Base-by-base conservation (phyloP, 1,140 invertebrate genomes). In the Neodiprion pinetum region DNA sequence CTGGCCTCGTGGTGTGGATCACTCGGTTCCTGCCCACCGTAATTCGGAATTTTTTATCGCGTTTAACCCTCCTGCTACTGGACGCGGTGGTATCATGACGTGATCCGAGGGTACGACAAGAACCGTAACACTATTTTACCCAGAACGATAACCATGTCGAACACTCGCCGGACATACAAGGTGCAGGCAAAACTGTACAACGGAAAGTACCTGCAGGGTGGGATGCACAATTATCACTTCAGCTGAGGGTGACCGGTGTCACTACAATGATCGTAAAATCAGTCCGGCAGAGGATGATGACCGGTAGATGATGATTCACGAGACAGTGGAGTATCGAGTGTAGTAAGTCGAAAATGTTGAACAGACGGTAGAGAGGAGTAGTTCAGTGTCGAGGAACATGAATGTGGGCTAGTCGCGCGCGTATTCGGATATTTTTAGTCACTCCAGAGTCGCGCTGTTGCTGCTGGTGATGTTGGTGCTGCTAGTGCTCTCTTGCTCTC, bases 351-450 rank as follows among this genome's bases (percentile, higher is more conserved):
- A 65, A 21, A 65, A 40, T 40, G 1, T 40, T 40, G 2, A 40
- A 40, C 28, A 40, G 2, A 40, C 28, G 7, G 7, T 1, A 65
- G 61, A 65, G 61, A 65, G 61, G 17, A 21, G 17, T 40, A 65
- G 61, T 17, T 17, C 61, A 65, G 17, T 14, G 61, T 65, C 61
- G 61, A 21, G 61, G 12, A 40, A 40, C 61, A 21, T 17, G 61
- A 21, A 65, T 65, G 61, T 65, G 61, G 61, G 61, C 12, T 65
- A 65, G 17, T 17, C 17, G 12, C 61, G 61, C 12, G 61, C 61
- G 17, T 17, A 14, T 17, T 14, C 12, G 49, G 75, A 73, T 76
- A 76, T 76, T 76, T 76, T 76, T 76, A 76, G 75, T 14, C 72
- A 40, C 70, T 67, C 23, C 70, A 72, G 61, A 14, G 61, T 40